These are phyloP conservation scores for Lottia scabra DNA, from an alignment of 2,888 invertebrate species.

Conservation along the genomic window DNA sequence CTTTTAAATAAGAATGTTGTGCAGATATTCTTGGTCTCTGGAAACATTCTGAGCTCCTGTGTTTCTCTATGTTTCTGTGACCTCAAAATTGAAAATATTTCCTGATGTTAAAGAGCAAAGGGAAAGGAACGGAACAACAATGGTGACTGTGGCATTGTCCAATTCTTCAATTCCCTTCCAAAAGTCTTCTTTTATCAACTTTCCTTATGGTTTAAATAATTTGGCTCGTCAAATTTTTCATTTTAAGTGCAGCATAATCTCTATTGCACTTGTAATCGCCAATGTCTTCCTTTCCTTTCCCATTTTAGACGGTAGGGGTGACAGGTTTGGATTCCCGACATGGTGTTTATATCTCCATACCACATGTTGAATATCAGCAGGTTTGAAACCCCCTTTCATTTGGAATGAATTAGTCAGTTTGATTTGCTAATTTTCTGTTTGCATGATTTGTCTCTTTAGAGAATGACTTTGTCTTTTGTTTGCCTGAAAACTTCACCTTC, in stretches of 20 bases:
- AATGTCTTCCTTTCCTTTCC: conserved; percentile 50
- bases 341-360: conserved; percentile 64
- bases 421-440: neutral
- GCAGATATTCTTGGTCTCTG: too few relatives aligned
- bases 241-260: too few relatives aligned
- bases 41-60: too few relatives aligned
- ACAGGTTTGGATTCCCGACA: conserved; percentile 54
- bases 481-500: too few relatives aligned
- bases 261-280: conserved; percentile 24
- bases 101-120: too few relatives aligned
- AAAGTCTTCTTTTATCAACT: neutral
- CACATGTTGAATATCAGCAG: conserved; percentile 61
- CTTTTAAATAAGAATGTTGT: too few relatives aligned
- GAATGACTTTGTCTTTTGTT: too few relatives aligned
- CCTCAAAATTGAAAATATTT: too few relatives aligned
- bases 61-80: too few relatives aligned
- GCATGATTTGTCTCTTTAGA: neutral
- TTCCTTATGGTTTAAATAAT: too few relatives aligned
- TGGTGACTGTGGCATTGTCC: conserved; percentile 3
- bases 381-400: conserved; percentile 41
- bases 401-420: neutral
- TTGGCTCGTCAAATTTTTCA: too few relatives aligned
- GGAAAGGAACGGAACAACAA: conserved; percentile 1
- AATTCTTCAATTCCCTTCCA: conserved; percentile 1
- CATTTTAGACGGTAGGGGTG: conserved; percentile 61